These are phyloP conservation scores for Dasypus novemcinctus DNA, from an alignment of 2,113 vertebrate genomes.

Conservation along the genomic window DNA sequence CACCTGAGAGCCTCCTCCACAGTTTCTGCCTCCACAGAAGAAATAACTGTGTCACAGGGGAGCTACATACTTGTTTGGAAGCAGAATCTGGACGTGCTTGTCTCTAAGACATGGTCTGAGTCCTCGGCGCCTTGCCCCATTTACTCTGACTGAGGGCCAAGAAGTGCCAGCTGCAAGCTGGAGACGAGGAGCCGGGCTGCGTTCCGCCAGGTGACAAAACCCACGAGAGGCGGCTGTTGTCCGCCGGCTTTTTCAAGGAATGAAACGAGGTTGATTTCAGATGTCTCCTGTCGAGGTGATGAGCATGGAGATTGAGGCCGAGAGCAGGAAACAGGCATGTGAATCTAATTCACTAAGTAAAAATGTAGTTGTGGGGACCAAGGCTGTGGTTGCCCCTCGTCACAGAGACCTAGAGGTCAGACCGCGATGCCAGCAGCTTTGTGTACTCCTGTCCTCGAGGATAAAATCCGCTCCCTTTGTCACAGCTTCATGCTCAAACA, in stretches of 20 bases:
- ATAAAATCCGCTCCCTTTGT: not conserved
- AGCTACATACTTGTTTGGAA: not conserved
- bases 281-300: not conserved
- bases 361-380: not conserved
- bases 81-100: not conserved
- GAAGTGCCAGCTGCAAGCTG: not conserved
- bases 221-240: not conserved
- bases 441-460: not conserved
- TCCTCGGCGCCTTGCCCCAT: no score
- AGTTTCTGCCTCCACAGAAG: not conserved
- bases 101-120: not conserved
- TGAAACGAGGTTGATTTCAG: not conserved
- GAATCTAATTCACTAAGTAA: not conserved
- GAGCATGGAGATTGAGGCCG: not conserved
- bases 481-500: not conserved
- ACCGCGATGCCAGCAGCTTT: no score
- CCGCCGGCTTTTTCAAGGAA: not conserved
- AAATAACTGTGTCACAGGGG: not conserved
- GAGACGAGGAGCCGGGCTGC: not conserved
- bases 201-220: not conserved
- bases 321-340: not conserved
- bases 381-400: not conserved
- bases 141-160: not conserved
- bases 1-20: not conserved
- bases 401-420: not conserved